phyloP scores from a whole-genome alignment of 2,888 invertebrate genomes.

The Herminia tarsipennalis region DNA sequence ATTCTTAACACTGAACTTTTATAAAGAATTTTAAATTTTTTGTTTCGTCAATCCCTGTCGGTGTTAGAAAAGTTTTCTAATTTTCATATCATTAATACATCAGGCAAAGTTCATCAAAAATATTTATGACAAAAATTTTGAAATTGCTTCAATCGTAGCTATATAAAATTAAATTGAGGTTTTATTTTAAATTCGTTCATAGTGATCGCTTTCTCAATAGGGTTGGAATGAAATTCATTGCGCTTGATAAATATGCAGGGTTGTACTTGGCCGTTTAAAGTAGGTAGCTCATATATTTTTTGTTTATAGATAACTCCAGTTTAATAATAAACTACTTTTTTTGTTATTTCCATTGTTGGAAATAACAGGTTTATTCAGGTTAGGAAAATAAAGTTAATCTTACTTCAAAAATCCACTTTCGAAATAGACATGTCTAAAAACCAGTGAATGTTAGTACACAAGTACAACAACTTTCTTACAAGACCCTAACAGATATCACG shows the following conservation, averaged over 20 bases:
- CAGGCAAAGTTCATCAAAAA: slow-evolving; percentile 26
- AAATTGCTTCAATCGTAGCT: slow-evolving; percentile 52
- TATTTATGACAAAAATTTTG: slow-evolving; percentile 36
- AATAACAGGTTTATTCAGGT: too few species aligned
- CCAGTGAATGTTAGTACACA: too few species aligned
- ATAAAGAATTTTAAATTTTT: slow-evolving; percentile 11
- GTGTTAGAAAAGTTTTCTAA: slow-evolving; percentile 11
- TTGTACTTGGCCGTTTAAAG: too few species aligned
- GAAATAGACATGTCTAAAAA: too few species aligned
- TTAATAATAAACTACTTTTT: too few species aligned
- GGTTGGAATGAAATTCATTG: slow-evolving; percentile 31
- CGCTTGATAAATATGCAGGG: slow-evolving; percentile 23
- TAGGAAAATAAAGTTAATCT: too few species aligned
- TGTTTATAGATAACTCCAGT: too few species aligned
- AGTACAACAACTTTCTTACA: too few species aligned
- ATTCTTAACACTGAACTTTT: neutral
- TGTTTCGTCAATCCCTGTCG: slow-evolving; percentile 1
- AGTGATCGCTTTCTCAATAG: slow-evolving; percentile 42
- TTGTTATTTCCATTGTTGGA: too few species aligned
- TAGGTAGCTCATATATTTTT: too few species aligned
- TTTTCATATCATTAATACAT: slow-evolving; percentile 15
- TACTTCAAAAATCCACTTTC: too few species aligned
- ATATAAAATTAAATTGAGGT: slow-evolving; percentile 62
- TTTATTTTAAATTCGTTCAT: slow-evolving; percentile 55
- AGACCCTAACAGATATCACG: too few species aligned